These are phyloP conservation scores for Pseudocheirus occidentalis DNA, from an alignment of 2,797 vertebrate genomes.

Conservation along the genomic window DNA sequence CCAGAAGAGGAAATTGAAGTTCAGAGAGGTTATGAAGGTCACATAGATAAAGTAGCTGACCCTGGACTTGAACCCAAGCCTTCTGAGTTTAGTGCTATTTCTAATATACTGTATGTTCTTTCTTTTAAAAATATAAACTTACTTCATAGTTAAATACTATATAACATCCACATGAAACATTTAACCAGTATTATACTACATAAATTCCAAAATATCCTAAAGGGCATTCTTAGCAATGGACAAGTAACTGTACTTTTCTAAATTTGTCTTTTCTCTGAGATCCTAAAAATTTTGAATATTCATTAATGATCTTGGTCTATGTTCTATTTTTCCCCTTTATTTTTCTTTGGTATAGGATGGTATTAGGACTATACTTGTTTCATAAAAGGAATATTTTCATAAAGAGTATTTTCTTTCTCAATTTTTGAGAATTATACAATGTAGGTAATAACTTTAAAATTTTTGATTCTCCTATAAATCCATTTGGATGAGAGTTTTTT, in stretches of 20 bases:
- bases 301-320: not conserved
- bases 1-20: not conserved
- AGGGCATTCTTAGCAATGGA: constrained; percentile 14
- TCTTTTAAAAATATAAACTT: not conserved
- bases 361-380: no score
- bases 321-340: not conserved
- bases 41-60: not conserved
- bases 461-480: not conserved
- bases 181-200: constrained; percentile 12
- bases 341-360: not conserved
- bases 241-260: constrained; percentile 40
- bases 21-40: not conserved
- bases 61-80: not conserved
- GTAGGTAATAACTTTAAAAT: no score
- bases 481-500: not conserved
- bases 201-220: constrained; percentile 30
- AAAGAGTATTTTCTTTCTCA: no score
- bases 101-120: not conserved
- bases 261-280: not conserved
- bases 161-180: constrained; percentile 9
- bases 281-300: not conserved
- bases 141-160: not conserved
- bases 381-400: not conserved
- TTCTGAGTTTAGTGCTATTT: not conserved
- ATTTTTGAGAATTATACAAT: no score